Evolutionary conservation across 1,140 invertebrate genomes (phyloP), one percentile per base, ranked within the genome.

Genomic region (Pollicipes pollicipes): DNA sequence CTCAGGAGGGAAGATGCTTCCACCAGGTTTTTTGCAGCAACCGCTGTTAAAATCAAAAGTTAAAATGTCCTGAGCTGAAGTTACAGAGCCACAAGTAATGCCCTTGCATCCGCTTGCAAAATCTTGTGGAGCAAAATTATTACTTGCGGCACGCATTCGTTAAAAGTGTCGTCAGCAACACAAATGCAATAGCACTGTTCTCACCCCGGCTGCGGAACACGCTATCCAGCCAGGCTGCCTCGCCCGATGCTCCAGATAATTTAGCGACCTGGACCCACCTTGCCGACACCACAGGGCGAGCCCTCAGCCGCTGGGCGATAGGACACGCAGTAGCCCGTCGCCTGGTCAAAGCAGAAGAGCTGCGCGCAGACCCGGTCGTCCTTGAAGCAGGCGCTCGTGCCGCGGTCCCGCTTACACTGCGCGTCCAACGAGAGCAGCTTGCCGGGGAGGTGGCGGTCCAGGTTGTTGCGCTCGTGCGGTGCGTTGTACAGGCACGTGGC

Each of bases 351-450:
- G 80, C 93, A 96, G 82, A 96, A 96, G 70, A 96, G 83, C 82
- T 96, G 93, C 45, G 93, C 91, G 80, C 93, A 96, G 30, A 96
- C 93, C 70, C 93, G 84, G 78, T 95, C 92, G 77, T 96, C 93
- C 88, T 75, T 74, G 78, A 90, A 90, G 79, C 88, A 90, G n/a
- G 88, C 88, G 73, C 88, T 93, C 17, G 93, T 96, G 77, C 93
- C 93, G 76, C 93, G 83, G 81, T 96, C 93, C 79, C 92, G 88
- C 73, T 91, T 83, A 82, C 93, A 96, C 79, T 96, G 93, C 27
- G 92, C 91, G 80, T 96, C 93, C 73, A 96, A 81, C 3, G 90
- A 89, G 24, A 96, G 82, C 74, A 96, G 81, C 77, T 93, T 91
- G 70, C 93, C 93, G 4, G 93, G 93, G 73, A 96, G 80, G 27